Percentiles rank a stretch among this genome's conserved stretches.
Evolutionary conservation across 1,140 invertebrate species (phyloP).

Genomic region (Formica selysi): DNA sequence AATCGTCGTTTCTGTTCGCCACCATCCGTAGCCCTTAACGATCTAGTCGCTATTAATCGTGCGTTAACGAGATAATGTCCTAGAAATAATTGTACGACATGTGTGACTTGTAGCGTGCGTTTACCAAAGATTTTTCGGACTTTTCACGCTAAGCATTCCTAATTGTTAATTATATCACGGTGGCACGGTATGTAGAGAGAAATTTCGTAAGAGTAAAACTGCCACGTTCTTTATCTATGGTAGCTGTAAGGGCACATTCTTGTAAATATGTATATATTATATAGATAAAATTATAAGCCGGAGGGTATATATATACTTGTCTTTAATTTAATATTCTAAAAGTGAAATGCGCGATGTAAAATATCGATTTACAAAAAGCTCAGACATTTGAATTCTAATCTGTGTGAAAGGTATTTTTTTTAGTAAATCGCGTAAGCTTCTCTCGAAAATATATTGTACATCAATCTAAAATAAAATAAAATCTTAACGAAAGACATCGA

Average conservation of each 20-base stretch:
- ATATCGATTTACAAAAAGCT: slow-evolving; percentile 20
- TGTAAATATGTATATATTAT: slow-evolving; percentile 81
- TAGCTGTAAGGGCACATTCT: slow-evolving; percentile 64
- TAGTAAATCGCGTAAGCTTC: slow-evolving; percentile 44
- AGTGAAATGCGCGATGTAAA: slow-evolving; percentile 23
- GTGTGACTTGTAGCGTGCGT: slow-evolving; percentile 69
- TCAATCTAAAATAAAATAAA: slow-evolving; percentile 53
- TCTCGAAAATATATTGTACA: slow-evolving; percentile 60
- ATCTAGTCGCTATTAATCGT: slow-evolving; percentile 79
- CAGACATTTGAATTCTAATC: slow-evolving; percentile 36
- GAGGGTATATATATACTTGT: slow-evolving; percentile 40
- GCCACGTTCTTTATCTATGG: slow-evolving; percentile 58
- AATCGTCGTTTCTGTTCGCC: slow-evolving; percentile 60
- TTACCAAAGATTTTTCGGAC: slow-evolving; percentile 72
- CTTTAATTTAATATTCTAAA: slow-evolving; percentile 68
- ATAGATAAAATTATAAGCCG: slow-evolving; percentile 25
- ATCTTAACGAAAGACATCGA: slow-evolving; percentile 22
- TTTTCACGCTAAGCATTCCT: slow-evolving; percentile 78
- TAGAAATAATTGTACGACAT: slow-evolving; percentile 69
- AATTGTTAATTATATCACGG: slow-evolving; percentile 74
- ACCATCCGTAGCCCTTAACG: slow-evolving; percentile 74
- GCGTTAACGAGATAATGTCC: slow-evolving; percentile 69
- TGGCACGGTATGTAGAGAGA: slow-evolving; percentile 49
- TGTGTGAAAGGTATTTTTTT: slow-evolving; percentile 31
- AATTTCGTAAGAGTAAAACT: background rate